Percentiles rank a stretch among this genome's conserved stretches.
These are phyloP conservation scores for Magallana angulata DNA, from an alignment of 1,140 invertebrate species.

Conservation along the genomic window DNA sequence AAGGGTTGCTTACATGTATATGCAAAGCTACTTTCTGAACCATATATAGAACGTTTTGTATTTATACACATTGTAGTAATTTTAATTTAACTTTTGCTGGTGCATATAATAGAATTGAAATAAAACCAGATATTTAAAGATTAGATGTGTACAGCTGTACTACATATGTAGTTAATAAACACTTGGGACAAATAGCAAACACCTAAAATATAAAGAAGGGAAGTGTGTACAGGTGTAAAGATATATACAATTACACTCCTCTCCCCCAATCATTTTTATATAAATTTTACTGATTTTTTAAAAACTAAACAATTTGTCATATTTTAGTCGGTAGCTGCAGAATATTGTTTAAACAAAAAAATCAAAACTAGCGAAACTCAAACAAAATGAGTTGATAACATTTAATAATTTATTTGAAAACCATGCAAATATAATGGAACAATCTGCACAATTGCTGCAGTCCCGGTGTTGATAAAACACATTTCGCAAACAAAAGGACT, in stretches of 20 bases:
- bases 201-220: neutral
- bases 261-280: neutral
- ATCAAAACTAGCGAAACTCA: neutral
- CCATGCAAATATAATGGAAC: neutral
- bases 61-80: too few species aligned
- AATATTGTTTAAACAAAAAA: neutral
- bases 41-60: too few species aligned
- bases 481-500: neutral
- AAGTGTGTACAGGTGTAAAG: too few species aligned
- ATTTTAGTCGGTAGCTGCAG: neutral
- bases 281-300: neutral
- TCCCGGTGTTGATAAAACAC: neutral
- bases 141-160: too few species aligned
- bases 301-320: neutral
- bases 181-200: neutral
- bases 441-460: neutral
- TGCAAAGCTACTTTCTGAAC: too few species aligned
- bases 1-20: too few species aligned
- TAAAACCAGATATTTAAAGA: too few species aligned
- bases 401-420: neutral
- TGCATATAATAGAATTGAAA: too few species aligned
- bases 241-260: neutral
- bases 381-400: slow-evolving; percentile 8
- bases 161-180: too few species aligned
- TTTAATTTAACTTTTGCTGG: too few species aligned